These are phyloP conservation scores for Eupeodes corollae DNA, from an alignment of 1,140 invertebrate species.

Conservation along the genomic window DNA sequence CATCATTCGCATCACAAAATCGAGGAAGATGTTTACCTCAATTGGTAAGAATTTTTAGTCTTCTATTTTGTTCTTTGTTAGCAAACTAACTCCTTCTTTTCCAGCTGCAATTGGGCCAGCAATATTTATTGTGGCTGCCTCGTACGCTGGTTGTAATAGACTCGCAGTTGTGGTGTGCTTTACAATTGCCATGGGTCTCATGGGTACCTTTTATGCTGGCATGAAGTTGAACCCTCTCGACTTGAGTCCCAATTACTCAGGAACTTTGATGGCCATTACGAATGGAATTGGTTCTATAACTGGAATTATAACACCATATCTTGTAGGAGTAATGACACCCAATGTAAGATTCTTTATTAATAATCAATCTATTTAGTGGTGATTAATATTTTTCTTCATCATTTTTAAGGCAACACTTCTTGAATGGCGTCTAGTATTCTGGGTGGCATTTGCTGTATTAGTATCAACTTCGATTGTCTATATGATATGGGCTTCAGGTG, in stretches of 20 bases:
- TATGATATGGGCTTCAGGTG: conserved; percentile 55
- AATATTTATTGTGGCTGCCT: conserved; percentile 66
- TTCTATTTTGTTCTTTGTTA: not conserved
- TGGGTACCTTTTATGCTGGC: conserved; percentile 64
- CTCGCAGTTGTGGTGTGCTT: conserved; percentile 52
- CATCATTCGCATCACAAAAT: conserved; percentile 46
- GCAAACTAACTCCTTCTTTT: not conserved
- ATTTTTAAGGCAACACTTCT: conserved; percentile 52
- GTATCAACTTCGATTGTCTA: conserved; percentile 62
- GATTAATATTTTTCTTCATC: conserved; percentile 15
- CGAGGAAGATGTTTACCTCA: conserved; percentile 61
- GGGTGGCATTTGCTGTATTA: conserved; percentile 64
- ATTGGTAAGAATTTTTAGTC: conserved; percentile 40
- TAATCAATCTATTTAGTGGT: not conserved
- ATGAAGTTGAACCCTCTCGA: conserved; percentile 74
- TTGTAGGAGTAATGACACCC: conserved; percentile 64
- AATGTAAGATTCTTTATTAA: conserved; percentile 44
- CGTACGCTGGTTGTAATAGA: conserved; percentile 65
- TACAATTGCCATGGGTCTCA: conserved; percentile 58
- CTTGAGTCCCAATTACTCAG: conserved; percentile 70
- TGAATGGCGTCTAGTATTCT: conserved; percentile 75
- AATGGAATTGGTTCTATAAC: conserved; percentile 74
- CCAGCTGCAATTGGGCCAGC: conserved; percentile 60
- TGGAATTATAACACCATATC: conserved; percentile 65
- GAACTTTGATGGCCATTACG: conserved; percentile 70